These are phyloP conservation scores for Drosophila hydei DNA, from an alignment of 1,140 invertebrate genomes.

Conservation along the genomic window DNA sequence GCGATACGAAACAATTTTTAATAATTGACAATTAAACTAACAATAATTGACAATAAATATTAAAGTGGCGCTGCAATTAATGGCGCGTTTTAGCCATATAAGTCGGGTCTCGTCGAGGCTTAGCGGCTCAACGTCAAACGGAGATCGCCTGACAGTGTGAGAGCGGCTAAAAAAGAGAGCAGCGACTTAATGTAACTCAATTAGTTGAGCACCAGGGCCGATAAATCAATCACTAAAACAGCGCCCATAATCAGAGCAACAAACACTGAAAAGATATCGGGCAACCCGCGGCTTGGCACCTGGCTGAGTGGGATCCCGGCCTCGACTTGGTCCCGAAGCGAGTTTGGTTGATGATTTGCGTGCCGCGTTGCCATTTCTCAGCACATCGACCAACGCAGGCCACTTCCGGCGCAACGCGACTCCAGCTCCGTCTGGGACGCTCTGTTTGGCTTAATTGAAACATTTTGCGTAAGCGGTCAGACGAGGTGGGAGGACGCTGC, in stretches of 20 bases:
- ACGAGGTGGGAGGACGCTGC: conserved; percentile 43
- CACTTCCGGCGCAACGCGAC: conserved; percentile 62
- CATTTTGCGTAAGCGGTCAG: conserved; percentile 79
- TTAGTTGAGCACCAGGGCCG: conserved; percentile 55
- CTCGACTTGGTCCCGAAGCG: conserved; percentile 4
- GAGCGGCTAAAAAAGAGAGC: conserved; percentile 35
- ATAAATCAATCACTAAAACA: conserved; percentile 71
- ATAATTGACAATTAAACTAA: conserved; percentile 80
- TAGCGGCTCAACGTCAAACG: conserved; percentile 34
- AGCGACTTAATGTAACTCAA: conserved; percentile 73
- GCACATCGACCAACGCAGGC: conserved; percentile 35
- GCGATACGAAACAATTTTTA: conserved; percentile 57
- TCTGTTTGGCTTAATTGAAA: conserved; percentile 70
- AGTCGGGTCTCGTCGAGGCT: conserved; percentile 35
- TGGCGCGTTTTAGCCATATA: conserved; percentile 80
- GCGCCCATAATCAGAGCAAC: conserved; percentile 39
- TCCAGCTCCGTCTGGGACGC: conserved; percentile 13
- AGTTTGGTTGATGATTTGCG: conserved; percentile 69
- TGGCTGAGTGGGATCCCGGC: conserved; percentile 38
- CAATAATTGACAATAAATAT: conserved; percentile 82
- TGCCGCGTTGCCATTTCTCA: conserved; percentile 75
- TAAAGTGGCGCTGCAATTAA: conserved; percentile 72
- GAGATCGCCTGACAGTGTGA: conserved; percentile 55
- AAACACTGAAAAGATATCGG: conserved; percentile 22
- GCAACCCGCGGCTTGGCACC: conserved; percentile 64